Base-by-base conservation (phyloP, 2,797 vertebrate species). In the Orientallactaga sibirica region DNA sequence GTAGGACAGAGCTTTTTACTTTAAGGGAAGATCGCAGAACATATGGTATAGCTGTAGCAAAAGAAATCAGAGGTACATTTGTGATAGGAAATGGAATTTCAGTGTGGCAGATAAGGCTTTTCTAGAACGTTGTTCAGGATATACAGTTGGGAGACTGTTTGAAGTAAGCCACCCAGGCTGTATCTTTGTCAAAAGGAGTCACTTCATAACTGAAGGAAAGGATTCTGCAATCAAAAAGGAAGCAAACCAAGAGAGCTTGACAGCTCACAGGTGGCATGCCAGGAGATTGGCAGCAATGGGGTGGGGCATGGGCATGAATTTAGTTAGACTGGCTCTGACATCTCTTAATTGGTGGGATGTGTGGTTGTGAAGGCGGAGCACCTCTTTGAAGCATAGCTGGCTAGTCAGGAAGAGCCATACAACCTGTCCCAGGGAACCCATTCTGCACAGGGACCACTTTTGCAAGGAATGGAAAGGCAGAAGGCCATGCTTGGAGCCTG, bases 401-500 rank as follows among this genome's bases (percentile, higher is more conserved):
- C 11, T 10, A 66, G 27, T 15, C 29, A n/a, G 77, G 20, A 58
- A 58, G 55, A 12, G 55, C 11, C 12, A 58, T 12, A 58, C 55
- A 14, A 58, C 55, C 14, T 58, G 16, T 58, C 55, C 55, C 16
- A 58, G 55, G 55, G 55, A 14, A 2, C 55, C 55, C 62, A 64
- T 64, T 64, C 62, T 24, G 78, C n/a, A 58, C 67, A 64, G 12
- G 48, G 37, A 11, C 3, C 5, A 12, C 37, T 43, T 89, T 78
- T 83, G 68, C 70, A 82, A 83, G 48, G 43, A 91, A 95, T 67
- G 73, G 29, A 71, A n/a, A 73, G 64, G 66, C 24, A 29, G n/a
- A 64, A 85, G 41, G 14, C 22, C 29, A 83, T 11, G 16, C 43
- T 70, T 87, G 80, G 41, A 74, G 7, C 48, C 52, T 78, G n/a